A percentile compares a stretch with the other conserved stretches of the same genome.
These are phyloP conservation scores for Macrophya alboannulata DNA, from an alignment of 2,888 invertebrate species.

Conservation along the genomic window DNA sequence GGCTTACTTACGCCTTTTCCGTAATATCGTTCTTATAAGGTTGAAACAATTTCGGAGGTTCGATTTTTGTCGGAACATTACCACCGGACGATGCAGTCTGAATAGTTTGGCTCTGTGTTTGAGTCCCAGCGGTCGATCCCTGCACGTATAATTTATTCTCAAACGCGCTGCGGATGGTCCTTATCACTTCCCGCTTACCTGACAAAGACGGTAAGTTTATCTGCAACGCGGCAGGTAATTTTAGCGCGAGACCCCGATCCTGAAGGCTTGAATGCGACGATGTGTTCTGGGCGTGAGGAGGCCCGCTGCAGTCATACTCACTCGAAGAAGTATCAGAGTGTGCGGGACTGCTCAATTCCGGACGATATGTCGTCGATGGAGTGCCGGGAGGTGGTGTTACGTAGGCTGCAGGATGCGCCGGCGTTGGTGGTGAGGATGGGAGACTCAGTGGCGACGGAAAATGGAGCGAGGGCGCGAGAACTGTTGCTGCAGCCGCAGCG, in stretches of 20 bases:
- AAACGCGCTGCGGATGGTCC: conserved; percentile 64
- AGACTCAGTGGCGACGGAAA: conserved; percentile 67
- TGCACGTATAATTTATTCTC: conserved; percentile 62
- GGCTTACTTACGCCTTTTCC: conserved; percentile 70
- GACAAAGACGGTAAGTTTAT: conserved; percentile 39
- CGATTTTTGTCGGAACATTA: conserved; percentile 74
- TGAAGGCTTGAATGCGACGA: conserved; percentile 55
- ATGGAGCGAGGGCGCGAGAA: conserved; percentile 68
- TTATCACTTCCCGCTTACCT: conserved; percentile 34
- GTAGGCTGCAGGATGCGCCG: conserved; percentile 68
- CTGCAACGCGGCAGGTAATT: conserved; percentile 61
- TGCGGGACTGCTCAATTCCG: conserved; percentile 74
- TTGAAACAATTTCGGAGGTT: conserved; percentile 87
- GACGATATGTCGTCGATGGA: conserved; percentile 69
- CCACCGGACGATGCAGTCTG: conserved; percentile 71
- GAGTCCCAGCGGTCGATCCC: conserved; percentile 63
- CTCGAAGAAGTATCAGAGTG: conserved; percentile 73
- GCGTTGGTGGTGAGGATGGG: conserved; percentile 68
- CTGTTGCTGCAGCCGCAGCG: conserved; percentile 65
- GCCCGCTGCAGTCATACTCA: conserved; percentile 72
- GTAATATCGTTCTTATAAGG: conserved; percentile 86
- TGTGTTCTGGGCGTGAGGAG: conserved; percentile 50
- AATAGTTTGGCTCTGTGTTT: conserved; percentile 74
- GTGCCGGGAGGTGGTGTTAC: conserved; percentile 60
- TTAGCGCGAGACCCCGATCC: conserved; percentile 63